A percentile compares a stretch with the other conserved stretches of the same genome.
These are phyloP conservation scores for Acheta domesticus DNA, from an alignment of 2,888 invertebrate genomes.

Conservation along the genomic window DNA sequence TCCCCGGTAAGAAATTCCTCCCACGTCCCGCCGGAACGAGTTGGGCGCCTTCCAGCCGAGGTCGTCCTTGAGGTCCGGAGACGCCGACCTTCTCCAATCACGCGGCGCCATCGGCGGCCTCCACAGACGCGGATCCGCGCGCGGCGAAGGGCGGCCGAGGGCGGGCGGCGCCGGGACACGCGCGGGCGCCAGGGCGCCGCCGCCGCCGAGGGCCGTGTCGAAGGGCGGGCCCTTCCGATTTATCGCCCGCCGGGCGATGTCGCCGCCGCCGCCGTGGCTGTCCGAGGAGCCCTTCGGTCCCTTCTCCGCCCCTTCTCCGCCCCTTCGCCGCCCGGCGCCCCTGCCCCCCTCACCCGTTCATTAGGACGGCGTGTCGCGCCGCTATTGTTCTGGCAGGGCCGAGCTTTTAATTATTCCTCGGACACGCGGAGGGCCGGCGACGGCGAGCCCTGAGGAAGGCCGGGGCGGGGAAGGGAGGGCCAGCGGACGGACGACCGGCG, in stretches of 20 bases:
- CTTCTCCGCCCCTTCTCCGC: background rate
- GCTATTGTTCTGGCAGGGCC: background rate
- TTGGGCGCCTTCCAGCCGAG: too few species aligned
- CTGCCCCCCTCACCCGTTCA: background rate
- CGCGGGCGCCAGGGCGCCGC: background rate
- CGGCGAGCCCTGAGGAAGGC: background rate
- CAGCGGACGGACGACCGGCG: background rate
- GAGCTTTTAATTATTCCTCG: constrained; percentile 2
- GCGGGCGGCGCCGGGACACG: background rate
- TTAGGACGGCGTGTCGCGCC: background rate
- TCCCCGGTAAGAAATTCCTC: too few species aligned
- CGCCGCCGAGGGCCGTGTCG: background rate
- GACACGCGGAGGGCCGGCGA: background rate
- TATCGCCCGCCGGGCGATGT: constrained; percentile 18
- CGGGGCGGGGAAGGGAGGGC: background rate
- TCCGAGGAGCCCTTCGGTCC: background rate
- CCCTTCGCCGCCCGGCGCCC: background rate
- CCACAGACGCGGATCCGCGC: too few species aligned
- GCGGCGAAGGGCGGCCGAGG: background rate
- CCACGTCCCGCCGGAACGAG: too few species aligned
- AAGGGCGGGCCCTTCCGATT: constrained; percentile 18
- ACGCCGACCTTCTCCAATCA: too few species aligned
- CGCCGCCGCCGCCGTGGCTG: background rate
- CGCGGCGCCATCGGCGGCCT: too few species aligned
- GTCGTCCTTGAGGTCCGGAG: too few species aligned